Base-by-base conservation (phyloP, 2,113 vertebrate genomes). In the Gasterosteus aculeatus region DNA sequence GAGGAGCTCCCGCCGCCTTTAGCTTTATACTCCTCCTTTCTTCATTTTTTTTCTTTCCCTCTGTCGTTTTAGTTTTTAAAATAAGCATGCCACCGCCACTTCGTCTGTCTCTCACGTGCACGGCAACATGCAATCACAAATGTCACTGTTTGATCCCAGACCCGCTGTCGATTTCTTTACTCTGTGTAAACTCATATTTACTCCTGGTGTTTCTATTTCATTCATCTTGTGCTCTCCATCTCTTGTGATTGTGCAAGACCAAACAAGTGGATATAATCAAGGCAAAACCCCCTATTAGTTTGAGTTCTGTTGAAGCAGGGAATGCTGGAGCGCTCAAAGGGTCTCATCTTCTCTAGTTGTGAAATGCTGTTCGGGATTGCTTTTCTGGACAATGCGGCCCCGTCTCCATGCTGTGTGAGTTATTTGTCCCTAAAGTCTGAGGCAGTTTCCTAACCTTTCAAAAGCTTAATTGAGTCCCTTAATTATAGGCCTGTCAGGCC, bases 391-490 rank as follows among this genome's bases (percentile, higher is more conserved):
- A 69, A 46, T 56, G 19, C 42, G 71, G 46, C 65, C 18, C 35
- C 64, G 73, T 70, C 33, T 81, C 54, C 8, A 61, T 76, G 69
- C 85, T 75, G 47, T 64, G 58, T 66, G 39, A 83, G 22, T 70
- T 76, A 72, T 75, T 67, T 82, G 80, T 76, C 74, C 78, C 72
- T 18, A 56, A 42, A 73, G 83, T 72, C 78, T 80, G 67, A 83
- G 81, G 72, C 78, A 68, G 69, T 89, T 88, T 90, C 85, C 86
- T 85, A 88, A 90, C 88, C 85, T 90, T 86, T 92, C 82, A 88
- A 89, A 88, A 91, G 92, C 91, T 92, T 94, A 93, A 94, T 94
- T 90, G 87, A 93, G 89, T 89, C 93, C 89, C 80, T 88, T 94
- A 95, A 94, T 94, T 93, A 95, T 91, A 94, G 93, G 75, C 84